These are phyloP conservation scores for Thripadectes ignobilis DNA, from an alignment of 2,797 vertebrate genomes.

Conservation along the genomic window DNA sequence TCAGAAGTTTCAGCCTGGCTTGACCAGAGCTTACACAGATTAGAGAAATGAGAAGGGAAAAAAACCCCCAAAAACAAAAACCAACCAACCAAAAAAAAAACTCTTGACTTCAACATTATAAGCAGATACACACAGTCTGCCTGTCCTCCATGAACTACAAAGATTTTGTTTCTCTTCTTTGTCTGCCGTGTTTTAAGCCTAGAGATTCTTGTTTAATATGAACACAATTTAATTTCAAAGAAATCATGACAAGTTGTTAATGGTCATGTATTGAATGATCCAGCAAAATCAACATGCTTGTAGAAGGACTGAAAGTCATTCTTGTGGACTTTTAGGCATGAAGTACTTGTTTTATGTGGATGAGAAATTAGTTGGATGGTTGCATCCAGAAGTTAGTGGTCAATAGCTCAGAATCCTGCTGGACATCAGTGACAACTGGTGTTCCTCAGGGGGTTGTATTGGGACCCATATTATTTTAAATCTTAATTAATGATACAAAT, in stretches of 20 bases:
- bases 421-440: not conserved
- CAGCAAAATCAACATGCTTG: rapidly evolving
- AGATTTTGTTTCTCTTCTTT: not conserved
- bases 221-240: not conserved
- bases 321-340: not conserved
- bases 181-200: not conserved
- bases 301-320: not conserved
- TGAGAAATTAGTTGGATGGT: not conserved
- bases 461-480: not conserved
- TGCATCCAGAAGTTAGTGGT: rapidly evolving
- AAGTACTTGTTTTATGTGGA: not conserved
- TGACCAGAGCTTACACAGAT: not conserved
- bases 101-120: not conserved
- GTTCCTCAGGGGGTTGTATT: not conserved
- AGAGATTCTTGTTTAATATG: not conserved
- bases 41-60: not conserved
- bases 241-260: not conserved
- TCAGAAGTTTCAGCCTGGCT: constrained; percentile 33
- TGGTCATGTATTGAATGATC: not conserved
- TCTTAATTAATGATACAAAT: not conserved
- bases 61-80: not conserved
- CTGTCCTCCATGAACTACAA: not conserved
- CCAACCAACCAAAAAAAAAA: not conserved
- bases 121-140: not conserved
- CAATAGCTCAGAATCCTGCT: not conserved